Evolutionary conservation across 2,113 vertebrate genomes (phyloP).

Genomic region (Loxodonta africana): DNA sequence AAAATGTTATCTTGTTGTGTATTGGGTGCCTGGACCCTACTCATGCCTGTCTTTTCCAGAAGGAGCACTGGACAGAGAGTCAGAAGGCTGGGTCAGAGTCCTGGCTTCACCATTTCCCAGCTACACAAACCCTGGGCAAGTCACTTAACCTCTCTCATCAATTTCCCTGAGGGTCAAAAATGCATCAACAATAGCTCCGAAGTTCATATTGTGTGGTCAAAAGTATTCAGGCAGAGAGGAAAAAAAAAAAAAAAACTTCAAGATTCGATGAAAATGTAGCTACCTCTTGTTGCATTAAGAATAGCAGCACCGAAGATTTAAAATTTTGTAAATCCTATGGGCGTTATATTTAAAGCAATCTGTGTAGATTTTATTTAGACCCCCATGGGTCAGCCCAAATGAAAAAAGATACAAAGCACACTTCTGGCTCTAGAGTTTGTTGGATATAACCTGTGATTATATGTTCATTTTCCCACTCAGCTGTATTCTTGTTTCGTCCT

Average conservation of each 20-base stretch:
- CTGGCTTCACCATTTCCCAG: not conserved
- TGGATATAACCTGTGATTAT: not conserved
- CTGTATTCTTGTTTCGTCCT: slow-evolving; percentile 68
- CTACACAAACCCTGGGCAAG: not conserved
- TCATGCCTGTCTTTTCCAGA: not conserved
- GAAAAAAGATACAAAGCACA: not conserved
- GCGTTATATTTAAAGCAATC: not conserved
- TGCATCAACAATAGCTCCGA: not conserved
- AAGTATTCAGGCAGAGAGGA: not conserved
- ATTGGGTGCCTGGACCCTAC: not conserved
- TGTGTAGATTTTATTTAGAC: not conserved
- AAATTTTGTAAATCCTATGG: not conserved
- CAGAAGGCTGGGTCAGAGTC: not conserved
- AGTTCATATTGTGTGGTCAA: not conserved
- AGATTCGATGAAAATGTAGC: not conserved
- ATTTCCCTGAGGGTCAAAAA: not conserved
- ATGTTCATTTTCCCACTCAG: slow-evolving; percentile 35
- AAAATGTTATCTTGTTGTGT: not conserved
- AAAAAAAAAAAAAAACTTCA: not conserved
- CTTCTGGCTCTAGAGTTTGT: not conserved
- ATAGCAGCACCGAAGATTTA: not conserved
- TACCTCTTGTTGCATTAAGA: not conserved
- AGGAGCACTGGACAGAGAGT: not conserved
- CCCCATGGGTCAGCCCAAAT: not conserved
- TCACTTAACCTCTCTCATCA: not conserved